These are phyloP conservation scores for Drosophila maculinotata DNA, from an alignment of 2,888 invertebrate species.

Conservation along the genomic window DNA sequence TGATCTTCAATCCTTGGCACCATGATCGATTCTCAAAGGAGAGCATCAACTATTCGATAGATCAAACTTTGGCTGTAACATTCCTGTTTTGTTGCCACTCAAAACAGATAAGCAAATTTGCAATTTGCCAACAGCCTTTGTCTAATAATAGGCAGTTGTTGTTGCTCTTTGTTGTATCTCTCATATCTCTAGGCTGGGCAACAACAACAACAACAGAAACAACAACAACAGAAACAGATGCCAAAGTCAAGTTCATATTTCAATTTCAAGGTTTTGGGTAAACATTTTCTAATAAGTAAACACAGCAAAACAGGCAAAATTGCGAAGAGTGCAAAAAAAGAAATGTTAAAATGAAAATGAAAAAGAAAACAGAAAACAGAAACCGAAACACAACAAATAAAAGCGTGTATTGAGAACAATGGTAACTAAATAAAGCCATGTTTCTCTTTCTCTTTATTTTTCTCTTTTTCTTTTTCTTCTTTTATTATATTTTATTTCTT, in stretches of 20 bases:
- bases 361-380: constrained; percentile 18
- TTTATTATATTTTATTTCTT: neutral
- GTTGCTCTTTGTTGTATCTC: constrained; percentile 54
- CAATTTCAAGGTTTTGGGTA: constrained; percentile 71
- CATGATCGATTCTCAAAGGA: neutral
- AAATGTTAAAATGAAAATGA: constrained; percentile 11
- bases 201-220: constrained; percentile 28
- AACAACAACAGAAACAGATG: constrained; percentile 42
- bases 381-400: constrained; percentile 9
- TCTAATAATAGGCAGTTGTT: constrained; percentile 34
- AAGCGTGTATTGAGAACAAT: constrained; percentile 27
- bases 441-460: constrained; percentile 2
- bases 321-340: constrained; percentile 31
- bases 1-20: too few species aligned
- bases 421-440: constrained; percentile 17
- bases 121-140: constrained; percentile 51
- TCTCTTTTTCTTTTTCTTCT: neutral
- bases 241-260: constrained; percentile 76
- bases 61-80: neutral
- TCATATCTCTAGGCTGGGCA: constrained; percentile 54
- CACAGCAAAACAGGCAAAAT: constrained; percentile 33
- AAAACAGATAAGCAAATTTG: constrained; percentile 48
- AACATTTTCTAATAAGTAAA: constrained; percentile 60
- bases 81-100: constrained; percentile 27
- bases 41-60: constrained; percentile 26